Evolutionary conservation across 1,140 invertebrate genomes (phyloP), one percentile per base, ranked within the genome.

Genomic region (Sipha flava): DNA sequence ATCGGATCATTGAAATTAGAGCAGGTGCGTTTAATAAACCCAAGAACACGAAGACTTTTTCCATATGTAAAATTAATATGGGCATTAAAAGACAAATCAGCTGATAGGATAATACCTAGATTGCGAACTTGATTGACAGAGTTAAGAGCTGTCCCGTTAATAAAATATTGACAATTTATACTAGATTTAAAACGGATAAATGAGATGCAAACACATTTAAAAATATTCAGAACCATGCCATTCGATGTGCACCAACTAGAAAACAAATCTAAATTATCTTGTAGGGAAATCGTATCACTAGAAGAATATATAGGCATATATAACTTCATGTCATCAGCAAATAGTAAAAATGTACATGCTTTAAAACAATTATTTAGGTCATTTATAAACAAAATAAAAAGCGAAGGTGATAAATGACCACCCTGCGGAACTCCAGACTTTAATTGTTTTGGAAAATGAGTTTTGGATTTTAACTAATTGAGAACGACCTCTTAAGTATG

Each of bases 361-460:
- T n/a, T n/a, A n/a, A n/a, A n/a, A 52, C 47, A 52, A 3, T 21
- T 52, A 52, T 52, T 52, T 52, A 83, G 81, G 80, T 85, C 84
- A 82, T 84, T 84, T 16, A 85, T 82, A 64, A 83, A 84, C 14
- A 85, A n/a, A 18, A 81, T 52, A 81, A 84, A 84, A 16, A 85
- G 34, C 2, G 84, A 37, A 14, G 83, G 84, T n/a, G 82, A 83
- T 2, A 84, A 29, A 4, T n/a, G n/a, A n/a, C n/a, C n/a, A n/a
- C 83, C 84, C 68, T 85, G 84, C 0, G 84, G 82, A 21, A 84
- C 83, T 0, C 83, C 82, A 10, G 82, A 83, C 64, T 10, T 45
- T 12, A 40, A 83, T 80, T 23, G 47, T 12, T 9, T 54, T 31
- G 23, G 83, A 84, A n/a, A 81, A 37, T 68, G 40, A 72, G 9